Percentiles rank a stretch among this genome's conserved stretches.
Evolutionary conservation across 2,113 vertebrate species (phyloP).

Genomic region (Oryzias woworae): DNA sequence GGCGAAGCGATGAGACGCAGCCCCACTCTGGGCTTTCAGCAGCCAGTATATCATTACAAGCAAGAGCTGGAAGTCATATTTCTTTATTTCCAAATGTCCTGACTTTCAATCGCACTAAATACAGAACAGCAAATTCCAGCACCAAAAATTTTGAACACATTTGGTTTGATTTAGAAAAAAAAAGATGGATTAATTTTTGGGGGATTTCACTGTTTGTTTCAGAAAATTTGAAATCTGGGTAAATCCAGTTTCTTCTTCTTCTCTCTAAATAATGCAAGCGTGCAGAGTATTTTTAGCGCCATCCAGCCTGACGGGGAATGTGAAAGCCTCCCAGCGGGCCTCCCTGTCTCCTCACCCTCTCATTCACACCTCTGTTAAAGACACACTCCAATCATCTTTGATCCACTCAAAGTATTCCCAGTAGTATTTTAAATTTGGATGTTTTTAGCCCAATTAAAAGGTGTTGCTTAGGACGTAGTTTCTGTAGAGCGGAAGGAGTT

Average conservation of each 20-base stretch:
- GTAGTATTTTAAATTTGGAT: too few relatives aligned
- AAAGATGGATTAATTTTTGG: too few relatives aligned
- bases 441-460: too few relatives aligned
- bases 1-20: constrained; percentile 47
- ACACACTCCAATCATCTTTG: not conserved
- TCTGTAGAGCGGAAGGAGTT: too few relatives aligned
- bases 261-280: constrained; percentile 63
- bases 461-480: too few relatives aligned
- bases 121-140: too few relatives aligned
- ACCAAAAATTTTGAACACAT: too few relatives aligned
- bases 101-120: constrained; percentile 38
- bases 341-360: not conserved
- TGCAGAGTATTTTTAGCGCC: constrained; percentile 51
- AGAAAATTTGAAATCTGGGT: constrained; percentile 13
- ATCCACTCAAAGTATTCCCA: too few relatives aligned
- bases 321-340: constrained; percentile 22
- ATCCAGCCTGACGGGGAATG: constrained; percentile 32
- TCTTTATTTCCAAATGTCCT: constrained; percentile 42
- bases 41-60: constrained; percentile 60
- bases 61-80: constrained; percentile 38
- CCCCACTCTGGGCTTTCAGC: constrained; percentile 55
- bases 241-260: constrained; percentile 21
- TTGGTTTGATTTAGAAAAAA: too few relatives aligned
- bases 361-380: constrained; percentile 42
- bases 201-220: too few relatives aligned